These are phyloP conservation scores for Pangasius macronema DNA, from an alignment of 2,797 vertebrate genomes.

Conservation along the genomic window DNA sequence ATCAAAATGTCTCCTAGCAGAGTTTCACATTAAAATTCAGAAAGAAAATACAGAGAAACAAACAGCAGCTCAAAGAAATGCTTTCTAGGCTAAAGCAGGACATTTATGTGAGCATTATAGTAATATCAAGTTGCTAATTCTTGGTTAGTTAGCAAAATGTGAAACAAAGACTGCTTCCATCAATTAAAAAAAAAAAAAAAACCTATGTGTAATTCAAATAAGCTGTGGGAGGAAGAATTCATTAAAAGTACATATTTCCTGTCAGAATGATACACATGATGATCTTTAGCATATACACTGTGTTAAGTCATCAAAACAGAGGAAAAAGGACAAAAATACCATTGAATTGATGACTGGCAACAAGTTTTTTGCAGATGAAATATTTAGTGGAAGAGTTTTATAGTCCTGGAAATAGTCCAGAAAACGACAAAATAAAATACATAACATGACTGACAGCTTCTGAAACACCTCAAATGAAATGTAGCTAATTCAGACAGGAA, in stretches of 20 bases:
- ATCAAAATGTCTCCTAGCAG: slow-evolving; percentile 48
- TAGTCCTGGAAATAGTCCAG: neutral
- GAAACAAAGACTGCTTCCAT: neutral
- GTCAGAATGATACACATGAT: neutral
- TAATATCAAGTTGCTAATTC: neutral
- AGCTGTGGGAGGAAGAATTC: neutral
- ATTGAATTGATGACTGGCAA: neutral
- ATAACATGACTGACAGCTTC: neutral
- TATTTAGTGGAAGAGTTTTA: neutral
- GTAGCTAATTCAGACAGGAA: neutral
- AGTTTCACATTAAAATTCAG: slow-evolving; percentile 40
- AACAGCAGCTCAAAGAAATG: slow-evolving; percentile 13
- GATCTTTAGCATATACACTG: neutral
- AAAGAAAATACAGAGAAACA: slow-evolving; percentile 39
- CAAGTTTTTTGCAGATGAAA: neutral
- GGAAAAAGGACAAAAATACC: neutral
- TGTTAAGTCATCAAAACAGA: neutral
- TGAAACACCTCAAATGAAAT: neutral
- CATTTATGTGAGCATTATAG: neutral
- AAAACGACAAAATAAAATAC: neutral
- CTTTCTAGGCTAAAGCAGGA: neutral
- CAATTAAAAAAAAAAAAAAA: neutral
- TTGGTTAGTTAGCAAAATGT: neutral
- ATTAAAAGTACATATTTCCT: too few species aligned
- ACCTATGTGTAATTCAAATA: neutral